Evolutionary conservation across 1,140 invertebrate genomes (phyloP), one percentile per base, ranked within the genome.

Genomic region (Listronotus oregonensis): DNA sequence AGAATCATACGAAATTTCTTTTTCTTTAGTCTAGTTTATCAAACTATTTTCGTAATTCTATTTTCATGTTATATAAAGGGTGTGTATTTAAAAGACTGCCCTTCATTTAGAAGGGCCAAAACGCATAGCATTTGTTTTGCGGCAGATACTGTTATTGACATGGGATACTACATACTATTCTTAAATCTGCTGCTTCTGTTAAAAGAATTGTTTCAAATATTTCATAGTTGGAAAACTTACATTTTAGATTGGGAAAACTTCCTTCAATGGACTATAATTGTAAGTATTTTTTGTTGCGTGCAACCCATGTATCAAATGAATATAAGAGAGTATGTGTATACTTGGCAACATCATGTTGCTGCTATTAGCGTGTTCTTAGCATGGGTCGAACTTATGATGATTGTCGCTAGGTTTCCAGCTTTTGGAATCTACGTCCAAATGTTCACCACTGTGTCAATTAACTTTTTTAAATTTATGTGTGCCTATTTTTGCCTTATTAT

Each of bases 381-480:
- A 11, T 93, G 91, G 91, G 73, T 92, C 12, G 89, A 93, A 72
- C 77, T 94, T 6, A 90, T 94, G 87, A 88, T 93, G 82, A 85
- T 93, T 27, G 88, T 94, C 9, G 91, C 91, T 10, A 81, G 91
- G 55, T 93, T 93, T 79, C 92, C 92, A 46, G 89, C 90, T 69
- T 92, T 93, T 73, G 92, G 92, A 0, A 80, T 93, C 3, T 93
- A 93, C 69, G 87, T 94, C 4, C 91, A 93, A 78, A 93, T 93
- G 91, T 91, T 93, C 71, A 90, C 89, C 7, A 91, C 85, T 83
- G 91, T 92, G 27, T 86, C 91, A 4, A 82, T 91, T 1, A 93
- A 94, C 73, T 93, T 93, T 75, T 85, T 86, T n/a, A 90, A 91
- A 73, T 93, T 93, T 72, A 81, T 93, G 3, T 77, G 90, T 40